Evolutionary conservation across 2,113 vertebrate genomes (phyloP).

Genomic region (Phylloscopus whistleri): DNA sequence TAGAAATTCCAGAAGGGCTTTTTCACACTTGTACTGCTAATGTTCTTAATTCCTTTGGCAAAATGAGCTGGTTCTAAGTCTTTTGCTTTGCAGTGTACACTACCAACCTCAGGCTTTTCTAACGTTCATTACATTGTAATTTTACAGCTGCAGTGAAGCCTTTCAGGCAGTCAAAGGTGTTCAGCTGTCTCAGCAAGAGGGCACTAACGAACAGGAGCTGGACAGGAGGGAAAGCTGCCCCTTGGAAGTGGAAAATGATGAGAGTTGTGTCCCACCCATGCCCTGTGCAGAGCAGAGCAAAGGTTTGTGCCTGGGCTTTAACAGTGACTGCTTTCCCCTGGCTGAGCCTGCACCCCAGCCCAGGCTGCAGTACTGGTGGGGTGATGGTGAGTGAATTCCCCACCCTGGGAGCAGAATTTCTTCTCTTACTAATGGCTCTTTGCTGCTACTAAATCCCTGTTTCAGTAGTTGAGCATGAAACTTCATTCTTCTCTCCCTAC

Average conservation of each 20-base stretch:
- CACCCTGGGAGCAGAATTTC: neutral
- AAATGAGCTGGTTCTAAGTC: slow-evolving; percentile 6
- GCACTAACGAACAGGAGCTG: neutral
- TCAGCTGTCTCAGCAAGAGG: slow-evolving; percentile 15
- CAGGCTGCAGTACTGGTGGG: neutral
- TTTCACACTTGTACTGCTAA: slow-evolving; percentile 43
- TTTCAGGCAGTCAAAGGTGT: slow-evolving; percentile 35
- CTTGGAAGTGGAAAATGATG: neutral
- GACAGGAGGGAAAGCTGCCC: neutral
- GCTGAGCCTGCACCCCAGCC: neutral
- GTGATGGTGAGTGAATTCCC: neutral
- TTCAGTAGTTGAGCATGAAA: neutral
- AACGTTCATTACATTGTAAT: neutral
- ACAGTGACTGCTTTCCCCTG: neutral
- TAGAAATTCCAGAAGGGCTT: slow-evolving; percentile 41
- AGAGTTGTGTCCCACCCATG: neutral
- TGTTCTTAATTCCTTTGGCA: slow-evolving; percentile 37
- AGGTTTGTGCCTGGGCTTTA: neutral
- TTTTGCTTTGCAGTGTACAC: neutral
- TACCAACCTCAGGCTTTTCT: slow-evolving; percentile 13
- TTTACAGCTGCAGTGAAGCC: neutral
- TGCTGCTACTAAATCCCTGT: neutral
- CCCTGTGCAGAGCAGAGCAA: neutral
- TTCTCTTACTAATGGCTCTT: neutral
- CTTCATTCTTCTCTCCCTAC: neutral